These are phyloP conservation scores for Orchesella flavescens DNA, from an alignment of 2,888 invertebrate species.

Conservation along the genomic window DNA sequence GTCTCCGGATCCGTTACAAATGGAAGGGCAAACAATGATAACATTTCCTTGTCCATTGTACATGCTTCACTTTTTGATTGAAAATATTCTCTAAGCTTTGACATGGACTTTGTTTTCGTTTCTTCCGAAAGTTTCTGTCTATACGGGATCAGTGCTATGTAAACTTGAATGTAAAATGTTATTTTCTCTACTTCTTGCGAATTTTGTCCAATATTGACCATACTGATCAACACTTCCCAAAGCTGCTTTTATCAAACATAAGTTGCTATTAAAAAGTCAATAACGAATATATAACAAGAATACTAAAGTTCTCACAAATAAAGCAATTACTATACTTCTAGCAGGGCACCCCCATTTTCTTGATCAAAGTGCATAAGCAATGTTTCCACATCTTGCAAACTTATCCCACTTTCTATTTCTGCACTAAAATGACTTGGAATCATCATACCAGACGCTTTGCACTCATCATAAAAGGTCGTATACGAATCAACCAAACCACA, in stretches of 20 bases:
- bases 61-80: slow-evolving; percentile 67
- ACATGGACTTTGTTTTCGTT: slow-evolving; percentile 58
- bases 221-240: slow-evolving; percentile 54
- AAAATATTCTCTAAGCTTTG: slow-evolving; percentile 65
- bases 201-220: slow-evolving; percentile 40
- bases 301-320: background rate
- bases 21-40: slow-evolving; percentile 70
- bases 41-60: slow-evolving; percentile 68
- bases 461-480: slow-evolving; percentile 68
- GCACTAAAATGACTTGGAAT: slow-evolving; percentile 48
- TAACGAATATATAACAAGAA: background rate
- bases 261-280: too few species aligned
- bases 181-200: slow-evolving; percentile 57
- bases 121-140: slow-evolving; percentile 58
- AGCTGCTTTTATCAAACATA: too few species aligned
- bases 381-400: slow-evolving; percentile 62
- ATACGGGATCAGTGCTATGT: slow-evolving; percentile 68
- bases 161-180: slow-evolving; percentile 67
- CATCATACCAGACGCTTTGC: slow-evolving; percentile 59
- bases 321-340: slow-evolving; percentile 50
- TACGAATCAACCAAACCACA: slow-evolving; percentile 67
- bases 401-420: slow-evolving; percentile 54
- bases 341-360: slow-evolving; percentile 66
- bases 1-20: slow-evolving; percentile 68
- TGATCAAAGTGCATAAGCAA: slow-evolving; percentile 69